phyloP scores from a whole-genome alignment of 2,113 vertebrate genomes.

The Pelecanus crispus region DNA sequence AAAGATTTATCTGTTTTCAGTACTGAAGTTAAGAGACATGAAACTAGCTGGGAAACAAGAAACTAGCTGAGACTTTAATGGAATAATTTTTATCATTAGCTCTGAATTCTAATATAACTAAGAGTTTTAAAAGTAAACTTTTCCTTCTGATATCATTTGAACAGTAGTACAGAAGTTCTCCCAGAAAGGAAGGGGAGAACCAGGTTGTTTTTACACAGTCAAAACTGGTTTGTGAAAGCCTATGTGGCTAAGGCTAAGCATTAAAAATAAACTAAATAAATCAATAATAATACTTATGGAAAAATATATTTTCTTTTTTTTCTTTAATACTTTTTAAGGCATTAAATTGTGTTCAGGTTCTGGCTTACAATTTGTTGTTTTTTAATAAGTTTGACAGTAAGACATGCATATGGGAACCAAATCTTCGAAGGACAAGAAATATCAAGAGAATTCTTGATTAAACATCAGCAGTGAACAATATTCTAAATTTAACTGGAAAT shows the following conservation, averaged over 20 bases:
- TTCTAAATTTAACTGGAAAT: not conserved
- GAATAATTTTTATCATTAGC: not conserved
- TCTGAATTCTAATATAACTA: not conserved
- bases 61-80: not conserved
- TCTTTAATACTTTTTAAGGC: not conserved
- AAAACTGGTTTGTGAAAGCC: not conserved
- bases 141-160: not conserved
- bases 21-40: not conserved
- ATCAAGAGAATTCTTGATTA: not conserved
- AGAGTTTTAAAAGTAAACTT: not conserved
- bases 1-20: not conserved
- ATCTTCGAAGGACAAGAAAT: not conserved
- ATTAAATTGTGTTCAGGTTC: not conserved
- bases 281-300: not conserved
- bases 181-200: rapidly evolving
- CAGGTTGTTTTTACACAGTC: not conserved
- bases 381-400: not conserved
- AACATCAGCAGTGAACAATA: not conserved
- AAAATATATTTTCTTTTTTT: not conserved
- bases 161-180: not conserved
- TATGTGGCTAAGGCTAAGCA: not conserved
- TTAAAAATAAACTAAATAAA: not conserved
- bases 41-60: not conserved
- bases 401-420: not conserved
- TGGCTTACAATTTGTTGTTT: not conserved